Evolutionary conservation across 37 sponge, comb jelly and placozoan species (phyloP).

Genomic region (Lycopodina hypogea): DNA sequence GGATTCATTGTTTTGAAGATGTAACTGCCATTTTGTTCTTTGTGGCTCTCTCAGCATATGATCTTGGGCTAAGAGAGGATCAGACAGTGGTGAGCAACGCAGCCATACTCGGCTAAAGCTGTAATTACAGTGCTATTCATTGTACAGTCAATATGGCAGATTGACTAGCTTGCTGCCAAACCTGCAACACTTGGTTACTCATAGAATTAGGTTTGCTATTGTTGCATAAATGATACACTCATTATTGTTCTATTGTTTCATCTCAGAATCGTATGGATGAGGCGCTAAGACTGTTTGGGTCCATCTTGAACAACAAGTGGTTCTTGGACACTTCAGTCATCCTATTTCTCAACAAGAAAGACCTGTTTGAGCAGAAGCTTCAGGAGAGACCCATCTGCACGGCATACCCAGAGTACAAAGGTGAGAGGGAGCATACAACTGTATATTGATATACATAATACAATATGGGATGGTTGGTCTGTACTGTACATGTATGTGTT

Average conservation of each 20-base stretch:
- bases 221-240: no score
- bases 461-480: no score
- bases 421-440: no score
- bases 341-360: slow-evolving; percentile 92
- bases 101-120: no score
- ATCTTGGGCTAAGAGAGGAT: slow-evolving; percentile 81
- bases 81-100: slow-evolving; percentile 71
- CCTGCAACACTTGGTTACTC: no score
- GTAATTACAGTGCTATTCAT: no score
- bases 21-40: slow-evolving; percentile 92
- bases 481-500: no score
- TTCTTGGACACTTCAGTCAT: slow-evolving; percentile 87
- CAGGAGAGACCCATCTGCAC: slow-evolving; percentile 69
- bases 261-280: slow-evolving; percentile 91
- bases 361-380: slow-evolving; percentile 87
- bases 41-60: slow-evolving; percentile 88
- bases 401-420: slow-evolving; percentile 85
- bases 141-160: no score
- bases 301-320: slow-evolving; percentile 91
- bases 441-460: no score
- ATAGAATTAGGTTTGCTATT: no score
- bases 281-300: slow-evolving; percentile 80
- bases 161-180: no score
- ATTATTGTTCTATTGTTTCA: not conserved
- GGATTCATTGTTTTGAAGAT: slow-evolving; percentile 94